phyloP scores from a whole-genome alignment of 1,140 invertebrate genomes.

The Centruroides vittatus region DNA sequence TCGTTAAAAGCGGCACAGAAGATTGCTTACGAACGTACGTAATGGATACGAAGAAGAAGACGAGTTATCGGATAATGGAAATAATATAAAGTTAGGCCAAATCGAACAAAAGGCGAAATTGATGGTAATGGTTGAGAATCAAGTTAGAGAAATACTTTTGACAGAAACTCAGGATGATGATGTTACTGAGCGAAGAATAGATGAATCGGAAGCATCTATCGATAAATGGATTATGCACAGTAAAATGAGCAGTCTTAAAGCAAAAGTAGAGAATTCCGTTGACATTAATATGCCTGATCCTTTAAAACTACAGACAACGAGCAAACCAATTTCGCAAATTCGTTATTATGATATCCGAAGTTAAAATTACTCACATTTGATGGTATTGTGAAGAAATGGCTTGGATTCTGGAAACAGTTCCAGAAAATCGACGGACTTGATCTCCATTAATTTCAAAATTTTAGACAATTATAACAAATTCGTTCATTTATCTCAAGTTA shows the following conservation, averaged over 20 bases:
- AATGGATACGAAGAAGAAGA: background rate
- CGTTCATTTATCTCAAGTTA: too few species aligned
- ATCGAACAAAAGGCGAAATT: slow-evolving; percentile 2
- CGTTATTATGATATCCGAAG: background rate
- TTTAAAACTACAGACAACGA: background rate
- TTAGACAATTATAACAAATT: too few species aligned
- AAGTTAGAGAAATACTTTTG: background rate
- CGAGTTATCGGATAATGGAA: background rate
- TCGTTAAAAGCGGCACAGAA: background rate
- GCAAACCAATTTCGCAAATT: too few species aligned
- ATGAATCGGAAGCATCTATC: background rate
- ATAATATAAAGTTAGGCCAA: background rate
- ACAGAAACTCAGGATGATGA: background rate
- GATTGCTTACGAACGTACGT: background rate
- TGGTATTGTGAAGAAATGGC: slow-evolving; percentile 1
- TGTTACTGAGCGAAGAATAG: background rate
- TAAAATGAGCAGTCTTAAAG: background rate
- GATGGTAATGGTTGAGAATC: background rate
- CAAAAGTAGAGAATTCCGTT: background rate
- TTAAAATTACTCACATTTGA: slow-evolving; percentile 4
- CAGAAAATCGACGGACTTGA: slow-evolving; percentile 5
- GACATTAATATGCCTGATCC: background rate
- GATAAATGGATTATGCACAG: background rate
- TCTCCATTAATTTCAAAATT: too few species aligned
- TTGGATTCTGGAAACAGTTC: slow-evolving; percentile 7